Evolutionary conservation across 2,113 vertebrate genomes (phyloP).

Genomic region (Malurus cyaneus): DNA sequence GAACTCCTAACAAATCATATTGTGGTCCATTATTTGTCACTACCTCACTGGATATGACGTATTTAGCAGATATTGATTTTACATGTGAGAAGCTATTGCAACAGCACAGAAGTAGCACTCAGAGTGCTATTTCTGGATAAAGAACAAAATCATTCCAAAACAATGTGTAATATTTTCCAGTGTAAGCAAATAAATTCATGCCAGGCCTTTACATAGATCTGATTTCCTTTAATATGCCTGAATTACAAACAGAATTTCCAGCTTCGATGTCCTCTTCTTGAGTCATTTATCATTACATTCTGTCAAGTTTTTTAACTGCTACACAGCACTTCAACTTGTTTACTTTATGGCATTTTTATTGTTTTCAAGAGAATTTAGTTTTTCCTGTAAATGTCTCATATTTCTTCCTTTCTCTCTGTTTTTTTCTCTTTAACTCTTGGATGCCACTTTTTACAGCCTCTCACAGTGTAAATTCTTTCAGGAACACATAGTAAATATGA

Average conservation of each 20-base stretch:
- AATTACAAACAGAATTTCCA: not conserved
- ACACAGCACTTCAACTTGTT: not conserved
- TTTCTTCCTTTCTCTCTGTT: not conserved
- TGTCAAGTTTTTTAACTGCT: not conserved
- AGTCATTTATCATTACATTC: not conserved
- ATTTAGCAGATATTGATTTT: constrained; percentile 46
- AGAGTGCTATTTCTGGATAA: not conserved
- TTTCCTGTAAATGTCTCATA: not conserved
- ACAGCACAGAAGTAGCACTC: not conserved
- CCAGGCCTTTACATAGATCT: not conserved
- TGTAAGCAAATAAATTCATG: not conserved
- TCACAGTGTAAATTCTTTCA: not conserved
- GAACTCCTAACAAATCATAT: not conserved
- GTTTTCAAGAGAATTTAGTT: not conserved
- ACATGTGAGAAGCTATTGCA: not conserved
- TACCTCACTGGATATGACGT: not conserved
- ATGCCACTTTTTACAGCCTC: not conserved
- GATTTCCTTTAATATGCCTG: not conserved
- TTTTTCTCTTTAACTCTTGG: not conserved
- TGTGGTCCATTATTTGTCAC: not conserved
- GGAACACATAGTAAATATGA: not conserved
- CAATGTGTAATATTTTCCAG: not conserved
- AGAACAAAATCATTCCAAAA: not conserved
- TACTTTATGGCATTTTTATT: not conserved
- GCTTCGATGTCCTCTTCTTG: not conserved